These are phyloP conservation scores for Neotoma lepida DNA, from an alignment of 2,113 vertebrate species.

Conservation along the genomic window DNA sequence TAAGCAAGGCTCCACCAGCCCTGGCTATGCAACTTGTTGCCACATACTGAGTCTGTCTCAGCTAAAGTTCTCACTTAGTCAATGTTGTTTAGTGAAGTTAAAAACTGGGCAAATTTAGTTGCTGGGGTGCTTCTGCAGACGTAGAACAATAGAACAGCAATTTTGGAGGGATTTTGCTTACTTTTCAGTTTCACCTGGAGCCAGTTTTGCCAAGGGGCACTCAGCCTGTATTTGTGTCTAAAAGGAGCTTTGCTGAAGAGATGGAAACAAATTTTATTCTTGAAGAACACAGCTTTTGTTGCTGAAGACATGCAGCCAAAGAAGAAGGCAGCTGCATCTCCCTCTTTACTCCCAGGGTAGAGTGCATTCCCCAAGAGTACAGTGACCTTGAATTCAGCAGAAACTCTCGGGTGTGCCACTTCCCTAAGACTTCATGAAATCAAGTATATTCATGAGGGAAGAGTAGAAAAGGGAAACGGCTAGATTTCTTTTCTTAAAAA, in stretches of 20 bases:
- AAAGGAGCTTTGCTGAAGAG: constrained; percentile 27
- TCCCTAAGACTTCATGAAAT: constrained; percentile 16
- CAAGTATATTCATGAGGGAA: neutral
- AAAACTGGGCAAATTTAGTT: neutral
- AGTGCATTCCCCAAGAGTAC: neutral
- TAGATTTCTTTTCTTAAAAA: constrained; percentile 63
- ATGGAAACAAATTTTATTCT: constrained; percentile 48
- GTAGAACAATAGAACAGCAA: neutral
- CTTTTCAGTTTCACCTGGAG: constrained; percentile 11
- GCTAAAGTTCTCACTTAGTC: constrained; percentile 34
- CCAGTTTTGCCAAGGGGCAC: neutral
- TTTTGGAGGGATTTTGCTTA: constrained; percentile 23
- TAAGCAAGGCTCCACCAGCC: neutral
- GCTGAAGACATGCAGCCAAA: constrained; percentile 22
- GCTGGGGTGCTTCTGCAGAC: neutral
- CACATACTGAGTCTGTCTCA: neutral
- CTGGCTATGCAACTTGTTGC: neutral
- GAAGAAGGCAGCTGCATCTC: neutral
- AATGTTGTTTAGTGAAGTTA: constrained; percentile 21
- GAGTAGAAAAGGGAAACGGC: neutral
- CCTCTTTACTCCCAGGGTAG: neutral
- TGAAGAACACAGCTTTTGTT: constrained; percentile 30
- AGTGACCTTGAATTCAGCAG: constrained; percentile 13
- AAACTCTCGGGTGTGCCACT: neutral
- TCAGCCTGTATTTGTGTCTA: constrained; percentile 51